Evolutionary conservation across 2,113 vertebrate genomes (phyloP), one percentile per base, ranked within the genome.

Genomic region (Raja brachyura): DNA sequence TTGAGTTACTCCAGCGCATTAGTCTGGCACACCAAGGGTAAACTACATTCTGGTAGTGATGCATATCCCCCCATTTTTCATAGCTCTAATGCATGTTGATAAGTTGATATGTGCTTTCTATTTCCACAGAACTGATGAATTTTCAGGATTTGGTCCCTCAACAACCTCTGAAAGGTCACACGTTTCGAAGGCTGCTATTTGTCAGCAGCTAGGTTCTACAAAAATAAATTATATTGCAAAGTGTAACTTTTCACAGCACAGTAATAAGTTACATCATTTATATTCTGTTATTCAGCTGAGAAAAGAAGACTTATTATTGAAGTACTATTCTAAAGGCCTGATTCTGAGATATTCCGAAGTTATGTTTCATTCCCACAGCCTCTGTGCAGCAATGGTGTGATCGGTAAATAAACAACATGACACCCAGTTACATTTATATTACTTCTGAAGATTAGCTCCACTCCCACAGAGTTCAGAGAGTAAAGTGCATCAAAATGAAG

Each of bases 71-170:
- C 39, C 66, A 73, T 74, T 74, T 92, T 70, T 92, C 90, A 73
- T 92, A 54, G 59, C 70, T 48, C 68, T 48, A 92, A 11, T 92
- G 31, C 63, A 54, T 10, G 66, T 22, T 73, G 9, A 54, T 73
- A 92, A 92, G 90, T 33, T 73, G 31, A 73, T 48, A 31, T 90
- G n/a, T 90, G 33, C 20, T 48, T 90, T 70, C 31, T 90, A 39
- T 90, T 90, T 90, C 88, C 63, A 90, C 68, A 92, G 20, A 92
- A 92, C 39, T 54, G 18, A 92, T 48, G 63, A 70, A 92, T 48
- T 92, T 48, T 74, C 90, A 54, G 33, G 39, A 13, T 28, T 92
- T 92, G 68, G 90, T 92, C 68, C 90, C 68, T 73, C 22, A 73
- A 92, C 33, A 74, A 25, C 11, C 90, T 92, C 90, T 22, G 20